Evolutionary conservation across 1,140 invertebrate genomes (phyloP), one percentile per base, ranked within the genome.

Genomic region (Solenopsis invicta): DNA sequence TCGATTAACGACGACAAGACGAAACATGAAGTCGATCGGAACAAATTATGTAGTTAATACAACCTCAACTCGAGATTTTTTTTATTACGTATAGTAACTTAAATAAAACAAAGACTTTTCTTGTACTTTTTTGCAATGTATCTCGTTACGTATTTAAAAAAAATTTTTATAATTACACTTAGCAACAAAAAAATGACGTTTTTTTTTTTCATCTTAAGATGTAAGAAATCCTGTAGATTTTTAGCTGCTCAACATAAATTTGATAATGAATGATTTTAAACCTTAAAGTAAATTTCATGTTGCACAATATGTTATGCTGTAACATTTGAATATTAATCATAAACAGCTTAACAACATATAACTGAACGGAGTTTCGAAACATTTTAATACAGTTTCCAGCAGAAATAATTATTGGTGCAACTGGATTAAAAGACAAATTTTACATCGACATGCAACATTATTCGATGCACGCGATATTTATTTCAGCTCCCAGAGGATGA

Each of bases 321-420:
- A 59, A 72, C 5, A 21, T 74, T 75, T 24, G 13, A 24, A 41
- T 75, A 75, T 59, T 21, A n/a, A 48, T 48, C 4, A 54, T 54
- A 6, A 24, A 52, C 52, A 52, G 16, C 8, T 4, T 21, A 2
- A 74, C 18, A 52, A 21, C 16, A 6, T 16, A 18, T 61, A 24
- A 76, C 5, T 61, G 6, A 59, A 29, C 6, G 21, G 18, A 74
- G 29, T 41, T 16, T 41, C 0, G 13, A 56, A 34, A 56, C 41
- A 56, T 75, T 75, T 41, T 48, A 18, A 9, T 24, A 10, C 61
- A 24, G 41, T 24, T 45, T 61, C 16, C 37, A 45, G 18, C 13
- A 4, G 13, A 4, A 48, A 45, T 21, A 62, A 45, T 45, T 76
- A 76, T 41, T 2, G 13, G 4, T 29, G 16, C 16, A 48, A 4